Evolutionary conservation across 2,888 invertebrate species (phyloP).

Genomic region (Scaptomyza tumidula): DNA sequence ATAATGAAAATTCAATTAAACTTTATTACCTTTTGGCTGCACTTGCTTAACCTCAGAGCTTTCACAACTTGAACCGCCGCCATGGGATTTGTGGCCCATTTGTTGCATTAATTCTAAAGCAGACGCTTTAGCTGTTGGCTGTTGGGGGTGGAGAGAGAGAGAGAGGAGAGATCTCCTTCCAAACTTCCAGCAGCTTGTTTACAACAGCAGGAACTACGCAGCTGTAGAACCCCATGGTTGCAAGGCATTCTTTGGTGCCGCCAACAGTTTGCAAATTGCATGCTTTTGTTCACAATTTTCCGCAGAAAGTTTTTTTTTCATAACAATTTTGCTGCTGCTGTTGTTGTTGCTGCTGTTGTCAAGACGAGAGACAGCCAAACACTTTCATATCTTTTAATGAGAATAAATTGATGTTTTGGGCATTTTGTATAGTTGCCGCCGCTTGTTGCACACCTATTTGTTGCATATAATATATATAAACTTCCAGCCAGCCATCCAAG

Average conservation of each 20-base stretch:
- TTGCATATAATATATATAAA: conserved; percentile 49
- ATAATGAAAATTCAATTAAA: conserved; percentile 80
- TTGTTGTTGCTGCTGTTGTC: conserved; percentile 18
- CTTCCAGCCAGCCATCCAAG: conserved; percentile 27
- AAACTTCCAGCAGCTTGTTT: conserved; percentile 42
- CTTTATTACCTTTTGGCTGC: conserved; percentile 75
- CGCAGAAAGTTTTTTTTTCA: conserved; percentile 68
- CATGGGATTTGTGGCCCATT: conserved; percentile 74
- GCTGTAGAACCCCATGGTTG: conserved; percentile 1
- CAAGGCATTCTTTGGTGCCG: conserved; percentile 30
- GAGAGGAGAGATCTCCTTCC: conserved; percentile 23
- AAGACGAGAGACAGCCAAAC: conserved; percentile 62
- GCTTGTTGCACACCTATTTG: conserved; percentile 56
- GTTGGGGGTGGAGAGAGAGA: neutral
- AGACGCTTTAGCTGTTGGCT: conserved; percentile 46
- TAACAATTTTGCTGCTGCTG: conserved; percentile 31
- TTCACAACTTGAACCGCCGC: conserved; percentile 61
- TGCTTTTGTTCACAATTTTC: conserved; percentile 73
- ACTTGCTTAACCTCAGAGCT: conserved; percentile 66
- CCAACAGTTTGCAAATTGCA: conserved; percentile 71
- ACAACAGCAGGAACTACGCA: conserved; percentile 34
- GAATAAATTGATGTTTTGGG: conserved; percentile 80
- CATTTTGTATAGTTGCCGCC: conserved; percentile 66
- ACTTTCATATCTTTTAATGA: conserved; percentile 78
- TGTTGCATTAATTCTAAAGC: conserved; percentile 77